Evolutionary conservation across 2,888 invertebrate species (phyloP), one percentile per base, ranked within the genome.

Genomic region (Agonopterix arenella): DNA sequence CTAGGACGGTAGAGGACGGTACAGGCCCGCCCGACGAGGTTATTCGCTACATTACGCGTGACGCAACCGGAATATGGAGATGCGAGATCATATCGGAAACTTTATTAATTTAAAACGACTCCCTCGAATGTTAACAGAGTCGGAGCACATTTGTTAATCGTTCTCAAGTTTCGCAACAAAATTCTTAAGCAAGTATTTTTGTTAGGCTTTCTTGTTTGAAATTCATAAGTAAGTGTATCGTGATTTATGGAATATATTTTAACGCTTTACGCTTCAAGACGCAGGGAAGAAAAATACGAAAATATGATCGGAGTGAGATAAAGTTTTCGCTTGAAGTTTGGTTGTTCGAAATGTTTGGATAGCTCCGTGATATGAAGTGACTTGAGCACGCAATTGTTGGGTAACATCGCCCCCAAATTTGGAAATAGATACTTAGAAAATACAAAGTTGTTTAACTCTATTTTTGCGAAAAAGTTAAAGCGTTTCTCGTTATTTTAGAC

Each of bases 161-260:
- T 64, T 63, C 60, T 54, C 59, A 61, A 70, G 65, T 69, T 78
- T 70, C 60, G 58, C 58, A 61, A 60, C 58, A 65, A 72, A 40
- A 62, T 68, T 72, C 56, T 70, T 70, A 72, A 74, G 68, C 73
- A 73, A 80, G 76, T 84, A 84, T 84, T 84, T 79, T 84, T 83
- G 77, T 80, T 78, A 60, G 64, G 60, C 59, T 60, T 54, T 62
- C 66, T 72, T 70, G 68, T 71, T 72, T 55, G 64, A 73, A 78
- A 75, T 79, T 78, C 72, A 62, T 69, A 76, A 80, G 73, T 70
- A 76, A 80, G 72, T 80, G 68, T 78, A 75, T 73, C 73, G 69
- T 71, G 79, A 80, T 79, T 83, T 80, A 80, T 80, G 82, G 83
- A 80, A 81, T 81, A 82, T 66, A 75, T 83, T 81, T 73, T 69